Percentiles rank a stretch among this genome's conserved stretches.
Conservation (phyloP, 2,797 vertebrate species). For the Bucorvus abyssinicus region DNA sequence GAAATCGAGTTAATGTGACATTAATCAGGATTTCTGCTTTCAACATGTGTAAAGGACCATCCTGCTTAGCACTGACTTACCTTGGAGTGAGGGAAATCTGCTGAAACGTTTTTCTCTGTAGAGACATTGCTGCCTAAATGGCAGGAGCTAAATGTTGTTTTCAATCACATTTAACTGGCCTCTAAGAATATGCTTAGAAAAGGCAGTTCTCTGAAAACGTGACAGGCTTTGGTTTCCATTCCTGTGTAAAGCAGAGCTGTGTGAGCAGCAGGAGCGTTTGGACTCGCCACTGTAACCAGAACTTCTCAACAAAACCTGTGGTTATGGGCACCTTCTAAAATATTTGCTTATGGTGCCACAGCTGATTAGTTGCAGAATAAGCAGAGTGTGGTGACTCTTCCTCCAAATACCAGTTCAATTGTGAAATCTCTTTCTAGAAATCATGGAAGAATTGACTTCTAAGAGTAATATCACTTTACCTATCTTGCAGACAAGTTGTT, state of each 20-base stretch:
- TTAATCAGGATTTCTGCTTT: neutral
- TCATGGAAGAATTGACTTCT: neutral
- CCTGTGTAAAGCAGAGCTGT: neutral
- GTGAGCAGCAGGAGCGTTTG: neutral
- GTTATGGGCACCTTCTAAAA: neutral
- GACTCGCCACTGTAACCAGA: neutral
- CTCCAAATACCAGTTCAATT: neutral
- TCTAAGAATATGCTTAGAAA: neutral
- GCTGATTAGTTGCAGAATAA: neutral
- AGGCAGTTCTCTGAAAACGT: neutral
- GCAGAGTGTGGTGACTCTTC: neutral
- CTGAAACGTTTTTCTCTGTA: rapidly evolving
- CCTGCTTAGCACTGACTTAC: neutral
- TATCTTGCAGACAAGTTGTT: neutral
- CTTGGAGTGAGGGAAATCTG: neutral
- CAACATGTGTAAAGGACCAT: neutral
- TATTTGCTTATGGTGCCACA: neutral
- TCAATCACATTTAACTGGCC: neutral
- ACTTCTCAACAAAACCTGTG: neutral
- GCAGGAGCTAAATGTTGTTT: neutral
- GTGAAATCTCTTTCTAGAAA: neutral
- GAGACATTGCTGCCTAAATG: neutral
- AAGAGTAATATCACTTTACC: neutral
- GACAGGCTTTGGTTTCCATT: neutral
- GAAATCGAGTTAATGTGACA: neutral